A percentile compares a stretch with the other conserved stretches of the same genome.
phyloP scores from a whole-genome alignment of 2,797 vertebrate genomes.

The Myotis daubentonii region DNA sequence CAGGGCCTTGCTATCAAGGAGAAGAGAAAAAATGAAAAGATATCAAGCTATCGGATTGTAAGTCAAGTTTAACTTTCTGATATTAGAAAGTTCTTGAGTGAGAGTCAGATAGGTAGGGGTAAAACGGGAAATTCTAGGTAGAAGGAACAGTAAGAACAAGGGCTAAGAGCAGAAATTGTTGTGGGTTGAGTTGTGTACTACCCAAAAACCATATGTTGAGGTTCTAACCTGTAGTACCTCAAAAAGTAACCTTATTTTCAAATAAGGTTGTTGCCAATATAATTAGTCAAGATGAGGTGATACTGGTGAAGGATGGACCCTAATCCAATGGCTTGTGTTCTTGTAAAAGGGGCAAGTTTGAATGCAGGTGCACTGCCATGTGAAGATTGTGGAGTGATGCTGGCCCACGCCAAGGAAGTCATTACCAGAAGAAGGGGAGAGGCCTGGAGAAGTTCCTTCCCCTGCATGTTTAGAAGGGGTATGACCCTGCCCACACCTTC shows the following conservation, averaged over 20 bases:
- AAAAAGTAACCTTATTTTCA: not conserved
- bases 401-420: not conserved
- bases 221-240: not conserved
- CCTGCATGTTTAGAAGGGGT: rapidly evolving
- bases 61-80: not conserved
- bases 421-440: not conserved
- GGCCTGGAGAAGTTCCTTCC: not conserved
- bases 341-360: not conserved
- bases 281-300: not conserved
- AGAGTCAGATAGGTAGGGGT: not conserved
- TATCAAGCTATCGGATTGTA: not conserved
- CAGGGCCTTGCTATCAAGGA: not conserved
- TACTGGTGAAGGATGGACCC: not conserved
- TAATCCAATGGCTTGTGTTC: not conserved
- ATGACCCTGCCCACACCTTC: rapidly evolving
- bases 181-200: not conserved
- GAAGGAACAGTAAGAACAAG: not conserved
- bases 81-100: not conserved
- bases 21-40: not conserved
- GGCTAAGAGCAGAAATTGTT: not conserved
- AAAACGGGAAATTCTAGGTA: not conserved
- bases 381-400: not conserved
- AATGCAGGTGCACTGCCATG: not conserved
- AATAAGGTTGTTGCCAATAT: not conserved
- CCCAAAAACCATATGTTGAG: not conserved